Evolutionary conservation across 1,140 invertebrate genomes (phyloP), one percentile per base, ranked within the genome.

Genomic region (Sogatella furcifera): DNA sequence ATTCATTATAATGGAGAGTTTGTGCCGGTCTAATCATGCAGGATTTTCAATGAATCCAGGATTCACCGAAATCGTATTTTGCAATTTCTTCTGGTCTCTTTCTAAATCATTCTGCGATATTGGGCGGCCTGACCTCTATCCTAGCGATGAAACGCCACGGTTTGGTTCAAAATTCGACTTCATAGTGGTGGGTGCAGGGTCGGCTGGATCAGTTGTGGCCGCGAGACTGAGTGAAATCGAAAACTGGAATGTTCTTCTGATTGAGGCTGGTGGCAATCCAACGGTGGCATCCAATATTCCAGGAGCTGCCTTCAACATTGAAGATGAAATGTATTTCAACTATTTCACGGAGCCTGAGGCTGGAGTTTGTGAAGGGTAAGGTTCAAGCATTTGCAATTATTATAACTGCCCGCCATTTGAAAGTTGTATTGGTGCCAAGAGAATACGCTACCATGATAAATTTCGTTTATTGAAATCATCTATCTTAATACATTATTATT

Each of bases 211-310:
- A 53, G 78, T 80, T 17, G 57, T 80, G 17, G 79, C 79, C 1
- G 77, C 69, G 55, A 69, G 79, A 28, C 65, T 80, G 31, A 71
- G 61, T 38, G 52, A 31, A 9, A 46, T 63, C 38, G 42, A 22
- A 5, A 44, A 70, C 38, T 66, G 68, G 60, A 71, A 61, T 8
- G 69, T 76, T 14, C 64, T 76, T 17, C 59, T 77, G 38, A n/a
- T 77, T 15, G 75, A 77, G 66, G 74, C 74, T 15, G 75, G 75
- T 2, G 41, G 31, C 2, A 79, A 83, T 57, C 85, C 88, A 65
- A 82, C 82, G 22, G 76, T 62, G 17, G 17, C 54, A 4, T 53
- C 59, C 8, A 60, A 65, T 14, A 57, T 63, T n/a, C 62, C 62
- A 19, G 19, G 42, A 15, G 42, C 52, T 24, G 60, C 15, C 21